phyloP scores from a whole-genome alignment of 1,140 invertebrate genomes.

The Drosophila miranda region DNA sequence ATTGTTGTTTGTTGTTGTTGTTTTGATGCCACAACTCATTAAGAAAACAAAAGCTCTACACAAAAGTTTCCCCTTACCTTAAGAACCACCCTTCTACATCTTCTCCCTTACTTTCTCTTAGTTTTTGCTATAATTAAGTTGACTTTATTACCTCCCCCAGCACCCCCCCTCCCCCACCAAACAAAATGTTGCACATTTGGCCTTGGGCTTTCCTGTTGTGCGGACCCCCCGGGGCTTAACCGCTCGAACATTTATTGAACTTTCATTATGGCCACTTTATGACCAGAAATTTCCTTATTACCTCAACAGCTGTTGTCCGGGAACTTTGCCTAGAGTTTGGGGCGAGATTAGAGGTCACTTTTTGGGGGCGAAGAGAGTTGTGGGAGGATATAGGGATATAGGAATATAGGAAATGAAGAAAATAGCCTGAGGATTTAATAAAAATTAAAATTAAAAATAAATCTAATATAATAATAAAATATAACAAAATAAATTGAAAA shows the following conservation, averaged over 20 bases:
- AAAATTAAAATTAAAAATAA: too few species aligned
- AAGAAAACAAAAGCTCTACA: constrained; percentile 70
- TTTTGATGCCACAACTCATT: constrained; percentile 63
- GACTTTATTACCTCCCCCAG: constrained; percentile 54
- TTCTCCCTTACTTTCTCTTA: constrained; percentile 5
- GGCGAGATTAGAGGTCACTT: constrained; percentile 2
- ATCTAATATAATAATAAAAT: too few species aligned
- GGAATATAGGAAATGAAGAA: too few species aligned
- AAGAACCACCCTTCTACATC: background rate
- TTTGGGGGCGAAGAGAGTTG: background rate
- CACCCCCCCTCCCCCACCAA: too few species aligned
- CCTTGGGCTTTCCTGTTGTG: constrained; percentile 34
- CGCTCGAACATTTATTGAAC: constrained; percentile 63
- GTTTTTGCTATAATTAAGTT: constrained; percentile 70
- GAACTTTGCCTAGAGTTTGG: constrained; percentile 28
- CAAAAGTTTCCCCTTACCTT: constrained; percentile 58
- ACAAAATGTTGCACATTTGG: constrained; percentile 26
- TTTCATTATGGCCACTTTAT: constrained; percentile 64
- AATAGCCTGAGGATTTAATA: too few species aligned
- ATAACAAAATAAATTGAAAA: too few species aligned
- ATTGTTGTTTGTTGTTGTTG: constrained; percentile 52
- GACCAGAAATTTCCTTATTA: constrained; percentile 25
- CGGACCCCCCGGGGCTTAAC: constrained; percentile 5
- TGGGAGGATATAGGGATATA: too few species aligned
- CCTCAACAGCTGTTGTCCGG: constrained; percentile 15